A percentile compares a stretch with the other conserved stretches of the same genome.
phyloP scores from a whole-genome alignment of 2,113 vertebrate genomes.

The Tichodroma muraria region DNA sequence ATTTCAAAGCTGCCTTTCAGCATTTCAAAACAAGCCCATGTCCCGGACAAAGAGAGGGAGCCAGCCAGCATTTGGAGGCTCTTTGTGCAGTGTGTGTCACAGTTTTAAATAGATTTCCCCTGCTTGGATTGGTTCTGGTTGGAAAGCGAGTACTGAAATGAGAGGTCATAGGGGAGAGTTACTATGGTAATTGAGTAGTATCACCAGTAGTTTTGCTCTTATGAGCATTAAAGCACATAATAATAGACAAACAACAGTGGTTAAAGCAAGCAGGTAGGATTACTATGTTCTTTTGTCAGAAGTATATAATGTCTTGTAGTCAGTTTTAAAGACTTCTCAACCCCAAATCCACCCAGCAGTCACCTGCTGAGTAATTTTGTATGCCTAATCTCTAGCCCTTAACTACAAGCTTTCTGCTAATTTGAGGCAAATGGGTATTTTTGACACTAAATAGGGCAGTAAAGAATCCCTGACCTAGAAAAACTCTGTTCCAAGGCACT shows the following conservation, averaged over 20 bases:
- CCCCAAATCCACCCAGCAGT: conserved; percentile 78
- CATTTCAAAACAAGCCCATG: conserved; percentile 59
- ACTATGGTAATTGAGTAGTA: conserved; percentile 96
- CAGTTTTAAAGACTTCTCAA: conserved; percentile 96
- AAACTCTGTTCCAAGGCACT: conserved; percentile 70
- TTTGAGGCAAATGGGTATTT: conserved; percentile 82
- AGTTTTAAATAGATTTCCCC: conserved; percentile 76
- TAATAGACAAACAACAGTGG: conserved; percentile 90
- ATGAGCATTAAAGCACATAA: conserved; percentile 85
- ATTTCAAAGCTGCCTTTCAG: conserved; percentile 67
- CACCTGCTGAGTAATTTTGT: conserved; percentile 86
- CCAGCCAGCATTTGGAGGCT: conserved; percentile 36
- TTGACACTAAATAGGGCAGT: conserved; percentile 77
- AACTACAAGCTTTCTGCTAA: conserved; percentile 79
- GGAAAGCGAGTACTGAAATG: conserved; percentile 66
- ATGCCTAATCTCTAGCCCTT: conserved; percentile 83
- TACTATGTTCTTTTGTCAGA: conserved; percentile 92
- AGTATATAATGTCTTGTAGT: conserved; percentile 95
- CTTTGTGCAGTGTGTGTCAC: conserved; percentile 64
- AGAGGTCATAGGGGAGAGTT: conserved; percentile 88
- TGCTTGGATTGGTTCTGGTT: conserved; percentile 73
- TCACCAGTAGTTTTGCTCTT: conserved; percentile 89
- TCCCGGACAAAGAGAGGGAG: conserved; percentile 60
- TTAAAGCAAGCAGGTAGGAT: conserved; percentile 99
- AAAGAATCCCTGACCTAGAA: conserved; percentile 79